These are phyloP conservation scores for Gallirallus australis DNA, from an alignment of 2,797 vertebrate species.

Conservation along the genomic window DNA sequence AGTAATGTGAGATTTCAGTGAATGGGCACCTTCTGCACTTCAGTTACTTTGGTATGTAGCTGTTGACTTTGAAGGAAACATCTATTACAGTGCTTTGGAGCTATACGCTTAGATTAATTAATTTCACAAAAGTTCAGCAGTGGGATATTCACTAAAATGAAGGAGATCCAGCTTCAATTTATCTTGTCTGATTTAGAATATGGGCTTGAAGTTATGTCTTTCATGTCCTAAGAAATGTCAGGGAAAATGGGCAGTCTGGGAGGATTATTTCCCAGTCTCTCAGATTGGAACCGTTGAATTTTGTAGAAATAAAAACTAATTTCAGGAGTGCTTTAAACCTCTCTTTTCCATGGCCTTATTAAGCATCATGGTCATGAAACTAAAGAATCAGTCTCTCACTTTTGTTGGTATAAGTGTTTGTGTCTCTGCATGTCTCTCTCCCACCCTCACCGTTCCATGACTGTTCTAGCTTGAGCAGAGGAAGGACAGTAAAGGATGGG, in stretches of 20 bases:
- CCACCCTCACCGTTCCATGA: background rate
- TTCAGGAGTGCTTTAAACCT: background rate
- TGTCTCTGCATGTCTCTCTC: background rate
- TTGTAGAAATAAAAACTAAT: background rate
- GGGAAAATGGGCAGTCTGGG: background rate
- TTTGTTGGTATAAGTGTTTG: background rate
- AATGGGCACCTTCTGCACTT: background rate
- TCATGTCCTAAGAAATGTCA: background rate
- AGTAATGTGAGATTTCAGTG: background rate
- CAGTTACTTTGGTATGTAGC: background rate
- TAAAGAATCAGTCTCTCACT: background rate
- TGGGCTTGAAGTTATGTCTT: background rate
- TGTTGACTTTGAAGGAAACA: background rate
- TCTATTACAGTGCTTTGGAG: background rate
- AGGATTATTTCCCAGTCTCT: background rate
- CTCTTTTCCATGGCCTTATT: background rate
- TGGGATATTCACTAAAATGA: background rate
- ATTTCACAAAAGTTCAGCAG: background rate
- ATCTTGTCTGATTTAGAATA: background rate
- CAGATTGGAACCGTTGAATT: background rate
- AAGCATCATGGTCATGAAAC: background rate
- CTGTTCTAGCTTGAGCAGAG: background rate
- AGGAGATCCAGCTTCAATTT: background rate
- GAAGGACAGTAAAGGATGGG: fast-evolving
- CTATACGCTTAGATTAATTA: background rate